These are phyloP conservation scores for Zeus faber DNA, from an alignment of 2,113 vertebrate genomes.

Conservation along the genomic window DNA sequence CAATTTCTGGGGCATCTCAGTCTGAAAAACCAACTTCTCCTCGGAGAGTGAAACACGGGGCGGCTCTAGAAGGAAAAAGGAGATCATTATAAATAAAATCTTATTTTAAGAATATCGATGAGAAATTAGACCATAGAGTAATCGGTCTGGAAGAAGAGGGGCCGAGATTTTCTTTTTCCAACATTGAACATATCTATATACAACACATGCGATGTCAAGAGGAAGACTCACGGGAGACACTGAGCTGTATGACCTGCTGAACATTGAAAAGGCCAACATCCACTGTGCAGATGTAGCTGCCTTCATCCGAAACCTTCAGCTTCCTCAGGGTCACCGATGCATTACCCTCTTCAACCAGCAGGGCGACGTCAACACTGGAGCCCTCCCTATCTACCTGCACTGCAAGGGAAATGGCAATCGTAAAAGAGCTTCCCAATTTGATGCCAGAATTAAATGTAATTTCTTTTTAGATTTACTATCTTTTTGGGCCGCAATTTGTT, in stretches of 20 bases:
- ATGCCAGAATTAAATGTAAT: neutral
- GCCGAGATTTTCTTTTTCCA: too few relatives aligned
- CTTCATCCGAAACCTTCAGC: slow-evolving; percentile 73
- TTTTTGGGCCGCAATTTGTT: neutral
- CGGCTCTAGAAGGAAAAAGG: slow-evolving; percentile 49
- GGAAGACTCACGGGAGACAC: slow-evolving; percentile 69
- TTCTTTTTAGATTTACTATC: neutral
- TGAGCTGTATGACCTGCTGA: slow-evolving; percentile 78
- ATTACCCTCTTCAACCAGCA: slow-evolving; percentile 58
- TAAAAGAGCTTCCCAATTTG: too few relatives aligned
- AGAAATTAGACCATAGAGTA: too few relatives aligned
- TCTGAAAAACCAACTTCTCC: slow-evolving; percentile 54
- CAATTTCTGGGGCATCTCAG: slow-evolving; percentile 46
- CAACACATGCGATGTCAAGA: neutral
- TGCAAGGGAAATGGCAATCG: slow-evolving; percentile 25
- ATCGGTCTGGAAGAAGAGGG: too few relatives aligned
- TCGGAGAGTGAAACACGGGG: slow-evolving; percentile 66
- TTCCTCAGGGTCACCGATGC: slow-evolving; percentile 68
- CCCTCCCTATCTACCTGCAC: slow-evolving; percentile 51
- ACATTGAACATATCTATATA: neutral
- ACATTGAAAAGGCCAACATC: slow-evolving; percentile 56
- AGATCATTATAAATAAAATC: neutral
- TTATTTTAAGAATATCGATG: neutral
- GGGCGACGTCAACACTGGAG: slow-evolving; percentile 43
- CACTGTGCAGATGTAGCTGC: slow-evolving; percentile 79